Evolutionary conservation across 2,888 invertebrate species (phyloP), one percentile per base, ranked within the genome.

Genomic region (Eristalinus sepulchralis): DNA sequence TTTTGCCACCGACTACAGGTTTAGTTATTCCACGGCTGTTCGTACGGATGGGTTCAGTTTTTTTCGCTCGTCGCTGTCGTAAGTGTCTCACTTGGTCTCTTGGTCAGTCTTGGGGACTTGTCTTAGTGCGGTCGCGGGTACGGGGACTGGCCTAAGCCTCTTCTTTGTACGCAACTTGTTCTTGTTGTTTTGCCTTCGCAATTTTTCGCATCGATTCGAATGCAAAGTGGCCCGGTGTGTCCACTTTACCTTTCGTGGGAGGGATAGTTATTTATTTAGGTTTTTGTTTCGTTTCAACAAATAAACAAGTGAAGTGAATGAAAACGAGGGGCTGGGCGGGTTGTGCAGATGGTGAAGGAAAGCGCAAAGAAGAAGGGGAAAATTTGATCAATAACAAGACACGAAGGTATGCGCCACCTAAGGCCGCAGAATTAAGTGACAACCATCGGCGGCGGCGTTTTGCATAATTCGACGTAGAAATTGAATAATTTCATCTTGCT

Each of bases 321-420:
- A 64, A 66, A 36, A 27, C 39, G 62, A 36, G 64, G 31, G 57
- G 72, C 53, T 67, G 34, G 66, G 3, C 22, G 20, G 47, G 59
- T 27, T 2, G 27, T 27, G 27, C 27, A 27, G 27, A 3, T 2
- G 27, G 2, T 27, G 27, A 27, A 47, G 39, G 39, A n/a, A 47
- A 17, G 8, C 17, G 47, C 17, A 17, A 47, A 47, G 70, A 47
- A 71, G 80, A 72, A 62, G 73, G 57, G 55, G 68, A 70, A 67
- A 85, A 82, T 82, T 85, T 85, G 76, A 85, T 85, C 84, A 81
- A 85, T 85, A 81, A 60, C 72, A 72, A 84, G 81, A 81, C 81
- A 77, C 84, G 47, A 53, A 68, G 85, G 85, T 85, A 82, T 79
- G 84, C 53, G 84, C 67, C 79, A 84, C 75, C 75, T 80, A 39